These are phyloP conservation scores for Malacoctenus gilli DNA, from an alignment of 2,797 vertebrate genomes.

Conservation along the genomic window DNA sequence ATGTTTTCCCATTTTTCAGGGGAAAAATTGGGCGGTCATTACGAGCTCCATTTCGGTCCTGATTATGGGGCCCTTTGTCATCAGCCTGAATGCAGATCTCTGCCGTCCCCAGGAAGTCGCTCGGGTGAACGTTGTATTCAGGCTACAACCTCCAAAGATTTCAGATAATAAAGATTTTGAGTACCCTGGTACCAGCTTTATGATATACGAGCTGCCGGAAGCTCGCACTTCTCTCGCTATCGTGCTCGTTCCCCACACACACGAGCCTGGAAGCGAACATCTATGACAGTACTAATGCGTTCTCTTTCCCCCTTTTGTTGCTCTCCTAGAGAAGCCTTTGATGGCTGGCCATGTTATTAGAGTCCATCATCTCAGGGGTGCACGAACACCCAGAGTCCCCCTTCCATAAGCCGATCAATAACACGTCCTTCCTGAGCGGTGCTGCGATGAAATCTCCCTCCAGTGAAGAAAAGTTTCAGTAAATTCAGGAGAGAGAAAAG, in stretches of 20 bases:
- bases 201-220: slow-evolving; percentile 18
- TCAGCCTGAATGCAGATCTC: slow-evolving; percentile 40
- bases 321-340: slow-evolving; percentile 34
- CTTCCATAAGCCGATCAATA: slow-evolving; percentile 52
- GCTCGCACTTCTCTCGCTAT: not conserved
- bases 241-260: not conserved
- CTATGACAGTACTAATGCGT: slow-evolving; percentile 17
- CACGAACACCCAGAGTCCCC: slow-evolving; percentile 43
- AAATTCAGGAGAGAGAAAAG: slow-evolving; percentile 27
- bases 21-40: slow-evolving; percentile 46
- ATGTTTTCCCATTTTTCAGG: slow-evolving; percentile 47
- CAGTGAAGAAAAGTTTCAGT: slow-evolving; percentile 33
- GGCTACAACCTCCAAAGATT: slow-evolving; percentile 14
- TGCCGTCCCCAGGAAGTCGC: slow-evolving; percentile 16
- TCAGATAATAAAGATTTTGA: slow-evolving; percentile 31
- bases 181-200: slow-evolving; percentile 13
- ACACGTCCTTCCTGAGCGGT: slow-evolving; percentile 46
- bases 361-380: slow-evolving; percentile 40
- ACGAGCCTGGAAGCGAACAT: slow-evolving; percentile 1
- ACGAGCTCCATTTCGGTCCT: slow-evolving; percentile 26
- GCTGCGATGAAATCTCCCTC: slow-evolving; percentile 48
- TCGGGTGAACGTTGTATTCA: slow-evolving; percentile 17
- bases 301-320: slow-evolving; percentile 28
- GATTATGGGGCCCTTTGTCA: slow-evolving; percentile 37
- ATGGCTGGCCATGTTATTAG: slow-evolving; percentile 57